phyloP scores from a whole-genome alignment of 2,797 vertebrate species.

The Melanotaenia boesemani region DNA sequence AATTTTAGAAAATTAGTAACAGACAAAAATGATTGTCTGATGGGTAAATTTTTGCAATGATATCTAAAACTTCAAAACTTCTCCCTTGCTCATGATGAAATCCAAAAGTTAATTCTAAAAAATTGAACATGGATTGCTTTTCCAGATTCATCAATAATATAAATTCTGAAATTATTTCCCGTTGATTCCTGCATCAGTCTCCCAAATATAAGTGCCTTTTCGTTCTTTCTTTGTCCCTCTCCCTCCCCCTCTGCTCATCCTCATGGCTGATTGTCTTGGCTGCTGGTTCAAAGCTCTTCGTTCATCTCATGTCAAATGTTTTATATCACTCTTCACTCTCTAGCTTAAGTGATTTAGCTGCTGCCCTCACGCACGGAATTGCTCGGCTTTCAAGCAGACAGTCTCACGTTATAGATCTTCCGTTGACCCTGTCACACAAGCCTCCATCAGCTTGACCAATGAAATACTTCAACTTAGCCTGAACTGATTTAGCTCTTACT shows the following conservation, averaged over 20 bases:
- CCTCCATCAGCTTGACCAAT: constrained; percentile 22
- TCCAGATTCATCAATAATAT: not conserved
- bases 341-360: constrained; percentile 74
- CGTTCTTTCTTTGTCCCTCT: constrained; percentile 12
- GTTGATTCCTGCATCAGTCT: not conserved
- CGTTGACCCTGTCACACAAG: constrained; percentile 48
- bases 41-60: too few species aligned
- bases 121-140: too few species aligned
- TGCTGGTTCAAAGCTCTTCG: constrained; percentile 63
- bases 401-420: constrained; percentile 46
- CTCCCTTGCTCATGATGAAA: too few species aligned
- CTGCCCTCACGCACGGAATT: constrained; percentile 53
- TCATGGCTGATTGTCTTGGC: constrained; percentile 62
- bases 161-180: not conserved
- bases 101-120: too few species aligned
- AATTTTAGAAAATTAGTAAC: not conserved
- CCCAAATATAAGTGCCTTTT: not conserved
- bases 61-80: too few species aligned
- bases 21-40: not conserved
- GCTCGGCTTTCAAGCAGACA: constrained; percentile 46
- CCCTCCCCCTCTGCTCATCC: constrained; percentile 20
- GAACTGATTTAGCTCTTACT: constrained; percentile 11
- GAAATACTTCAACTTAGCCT: not conserved
- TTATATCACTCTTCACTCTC: constrained; percentile 75
- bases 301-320: constrained; percentile 69